These are phyloP conservation scores for Sebastes elongatus DNA, from an alignment of 2,797 vertebrate species.

Conservation along the genomic window DNA sequence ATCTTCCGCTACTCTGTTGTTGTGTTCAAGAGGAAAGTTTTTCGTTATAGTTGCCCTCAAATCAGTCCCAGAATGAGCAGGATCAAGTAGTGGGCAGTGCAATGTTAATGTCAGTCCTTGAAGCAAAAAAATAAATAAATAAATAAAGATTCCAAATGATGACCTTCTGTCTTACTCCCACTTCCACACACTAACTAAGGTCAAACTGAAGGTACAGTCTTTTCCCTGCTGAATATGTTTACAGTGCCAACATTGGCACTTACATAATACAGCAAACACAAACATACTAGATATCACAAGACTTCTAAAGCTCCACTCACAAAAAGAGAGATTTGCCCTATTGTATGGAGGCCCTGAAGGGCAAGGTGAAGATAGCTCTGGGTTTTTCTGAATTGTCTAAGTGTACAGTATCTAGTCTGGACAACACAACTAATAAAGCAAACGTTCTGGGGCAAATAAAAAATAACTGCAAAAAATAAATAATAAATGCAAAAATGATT, in stretches of 20 bases:
- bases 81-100: too few relatives aligned
- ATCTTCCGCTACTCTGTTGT: too few relatives aligned
- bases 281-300: background rate
- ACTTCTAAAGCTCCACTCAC: background rate
- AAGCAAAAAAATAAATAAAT: background rate
- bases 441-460: background rate
- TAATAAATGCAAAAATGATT: too few relatives aligned
- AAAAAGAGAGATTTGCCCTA: background rate
- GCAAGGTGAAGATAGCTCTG: background rate
- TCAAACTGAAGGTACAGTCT: background rate
- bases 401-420: background rate
- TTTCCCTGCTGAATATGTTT: constrained; percentile 13
- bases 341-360: background rate
- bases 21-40: too few relatives aligned
- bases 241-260: constrained; percentile 31
- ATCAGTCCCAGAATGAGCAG: too few relatives aligned
- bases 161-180: background rate
- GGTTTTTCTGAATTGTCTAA: background rate
- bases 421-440: background rate
- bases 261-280: constrained; percentile 7
- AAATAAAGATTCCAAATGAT: background rate
- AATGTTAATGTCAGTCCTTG: too few relatives aligned
- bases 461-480: too few relatives aligned
- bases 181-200: background rate
- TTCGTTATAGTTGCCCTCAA: too few relatives aligned